Percentiles rank a stretch among this genome's conserved stretches.
Evolutionary conservation across 37 sponge, comb jelly and placozoan species (phyloP).

Genomic region (Theonella swinhoei): DNA sequence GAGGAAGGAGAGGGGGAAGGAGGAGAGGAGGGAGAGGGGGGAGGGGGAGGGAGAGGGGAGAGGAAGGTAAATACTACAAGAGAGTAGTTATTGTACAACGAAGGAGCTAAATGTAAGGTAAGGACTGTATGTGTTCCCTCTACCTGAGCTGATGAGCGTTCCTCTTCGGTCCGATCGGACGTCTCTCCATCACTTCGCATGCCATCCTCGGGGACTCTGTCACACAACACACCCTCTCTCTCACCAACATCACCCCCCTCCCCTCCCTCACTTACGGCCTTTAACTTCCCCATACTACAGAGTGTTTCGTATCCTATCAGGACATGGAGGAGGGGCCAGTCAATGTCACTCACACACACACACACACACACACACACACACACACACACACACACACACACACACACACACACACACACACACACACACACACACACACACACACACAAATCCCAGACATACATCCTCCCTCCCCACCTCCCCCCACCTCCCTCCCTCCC

Average conservation of each 20-base stretch:
- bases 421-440: too few relatives aligned
- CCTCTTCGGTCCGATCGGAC: neutral
- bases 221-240: neutral
- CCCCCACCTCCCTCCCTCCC: too few relatives aligned
- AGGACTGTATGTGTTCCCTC: too few relatives aligned
- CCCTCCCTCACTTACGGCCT: neutral
- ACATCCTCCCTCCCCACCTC: too few relatives aligned
- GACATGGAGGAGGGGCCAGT: too few relatives aligned
- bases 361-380: too few relatives aligned
- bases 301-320: conserved; percentile 19
- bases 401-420: too few relatives aligned
- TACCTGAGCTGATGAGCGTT: neutral
- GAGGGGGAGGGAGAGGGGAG: neutral
- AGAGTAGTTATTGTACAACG: too few relatives aligned
- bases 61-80: neutral
- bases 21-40: neutral
- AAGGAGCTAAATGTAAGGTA: too few relatives aligned
- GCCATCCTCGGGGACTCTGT: conserved; percentile 6
- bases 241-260: neutral
- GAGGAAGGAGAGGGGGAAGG: neutral
- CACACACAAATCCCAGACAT: too few relatives aligned
- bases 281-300: conserved; percentile 13
- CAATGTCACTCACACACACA: too few relatives aligned
- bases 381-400: too few relatives aligned
- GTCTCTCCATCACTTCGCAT: conserved; percentile 58